A percentile compares a stretch with the other conserved stretches of the same genome.
Conservation (phyloP, 1,140 invertebrate species). For the Euschistus heros region DNA sequence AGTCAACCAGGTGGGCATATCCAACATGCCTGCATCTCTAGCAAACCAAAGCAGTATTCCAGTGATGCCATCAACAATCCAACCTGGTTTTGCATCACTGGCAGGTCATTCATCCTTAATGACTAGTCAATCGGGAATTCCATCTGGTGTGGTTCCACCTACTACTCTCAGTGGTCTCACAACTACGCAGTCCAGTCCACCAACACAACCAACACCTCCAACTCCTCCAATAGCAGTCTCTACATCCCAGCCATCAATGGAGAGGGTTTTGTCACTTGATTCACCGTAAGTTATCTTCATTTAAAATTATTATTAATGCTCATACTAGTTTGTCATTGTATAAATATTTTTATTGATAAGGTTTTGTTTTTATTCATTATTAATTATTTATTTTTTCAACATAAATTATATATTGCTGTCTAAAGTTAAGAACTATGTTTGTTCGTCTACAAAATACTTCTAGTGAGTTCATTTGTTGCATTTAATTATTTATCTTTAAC, state of each 20-base stretch:
- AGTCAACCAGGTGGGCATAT: neutral
- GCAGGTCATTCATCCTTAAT: neutral
- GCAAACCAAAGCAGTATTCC: neutral
- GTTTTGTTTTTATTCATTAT: neutral
- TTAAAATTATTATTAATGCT: constrained; percentile 17
- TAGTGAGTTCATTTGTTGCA: no score
- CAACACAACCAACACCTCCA: constrained; percentile 1
- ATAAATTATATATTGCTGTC: no score
- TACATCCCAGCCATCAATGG: constrained; percentile 33
- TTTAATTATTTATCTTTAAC: no score
- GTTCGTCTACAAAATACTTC: no score
- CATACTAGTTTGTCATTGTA: neutral
- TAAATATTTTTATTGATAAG: neutral
- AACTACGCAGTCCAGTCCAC: neutral
- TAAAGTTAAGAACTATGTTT: no score
- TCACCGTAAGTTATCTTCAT: constrained; percentile 38
- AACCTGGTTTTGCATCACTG: neutral
- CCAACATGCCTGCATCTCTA: neutral
- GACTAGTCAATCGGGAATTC: neutral
- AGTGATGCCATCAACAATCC: neutral
- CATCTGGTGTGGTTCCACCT: neutral
- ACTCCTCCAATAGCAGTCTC: constrained; percentile 9
- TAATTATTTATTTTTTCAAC: no score
- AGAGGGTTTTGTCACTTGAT: constrained; percentile 39
- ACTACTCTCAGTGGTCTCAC: constrained; percentile 4